phyloP scores from a whole-genome alignment of 2,797 vertebrate genomes.

The Sebastes steindachneri region DNA sequence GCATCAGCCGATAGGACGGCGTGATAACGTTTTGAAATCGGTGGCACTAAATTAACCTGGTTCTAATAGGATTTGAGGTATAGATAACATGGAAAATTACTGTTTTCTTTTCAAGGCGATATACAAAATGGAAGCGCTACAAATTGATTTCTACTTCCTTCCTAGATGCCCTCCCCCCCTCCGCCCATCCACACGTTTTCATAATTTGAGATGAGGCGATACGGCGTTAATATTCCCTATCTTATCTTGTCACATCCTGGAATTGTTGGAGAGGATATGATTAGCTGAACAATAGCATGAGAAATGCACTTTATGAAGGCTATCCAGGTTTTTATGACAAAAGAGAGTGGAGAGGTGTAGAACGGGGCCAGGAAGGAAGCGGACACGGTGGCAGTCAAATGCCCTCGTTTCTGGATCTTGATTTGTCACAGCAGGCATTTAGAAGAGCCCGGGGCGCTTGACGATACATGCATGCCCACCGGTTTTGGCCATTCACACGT shows the following conservation, averaged over 20 bases:
- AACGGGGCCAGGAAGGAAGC: conserved; percentile 68
- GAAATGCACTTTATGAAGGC: conserved; percentile 83
- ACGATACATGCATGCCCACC: conserved; percentile 60
- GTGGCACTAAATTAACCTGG: conserved; percentile 85
- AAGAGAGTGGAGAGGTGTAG: conserved; percentile 71
- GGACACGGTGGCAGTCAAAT: conserved; percentile 68
- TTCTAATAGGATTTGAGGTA: conserved; percentile 85
- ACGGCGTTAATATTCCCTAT: conserved; percentile 84
- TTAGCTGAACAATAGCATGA: conserved; percentile 86
- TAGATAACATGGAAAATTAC: conserved; percentile 84
- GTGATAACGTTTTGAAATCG: conserved; percentile 79
- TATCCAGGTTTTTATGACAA: conserved; percentile 79
- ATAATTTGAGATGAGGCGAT: conserved; percentile 85
- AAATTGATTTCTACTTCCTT: conserved; percentile 84
- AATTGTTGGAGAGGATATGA: conserved; percentile 87
- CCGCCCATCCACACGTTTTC: conserved; percentile 58
- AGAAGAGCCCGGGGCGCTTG: conserved; percentile 57
- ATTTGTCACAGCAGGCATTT: conserved; percentile 71
- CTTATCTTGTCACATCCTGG: conserved; percentile 87
- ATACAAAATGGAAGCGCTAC: conserved; percentile 80
- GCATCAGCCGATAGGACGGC: conserved; percentile 72
- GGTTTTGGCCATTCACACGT: conserved; percentile 66
- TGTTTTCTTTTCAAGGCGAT: conserved; percentile 85
- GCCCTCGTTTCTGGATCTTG: conserved; percentile 71
- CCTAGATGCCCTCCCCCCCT: conserved; percentile 60